phyloP scores from a whole-genome alignment of 1,140 invertebrate genomes.

The Lethocerus indicus region DNA sequence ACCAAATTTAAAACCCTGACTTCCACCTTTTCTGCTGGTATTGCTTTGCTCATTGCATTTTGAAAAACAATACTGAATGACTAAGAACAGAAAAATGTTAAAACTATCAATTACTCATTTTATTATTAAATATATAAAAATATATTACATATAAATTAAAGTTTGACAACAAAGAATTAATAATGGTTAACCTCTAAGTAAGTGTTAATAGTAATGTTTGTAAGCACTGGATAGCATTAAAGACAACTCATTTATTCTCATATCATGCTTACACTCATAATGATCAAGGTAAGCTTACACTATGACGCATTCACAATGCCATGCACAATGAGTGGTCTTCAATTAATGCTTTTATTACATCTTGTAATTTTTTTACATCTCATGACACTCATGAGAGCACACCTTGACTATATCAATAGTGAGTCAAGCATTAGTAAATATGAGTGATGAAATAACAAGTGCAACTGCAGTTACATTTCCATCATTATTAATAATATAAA shows the following conservation, averaged over 20 bases:
- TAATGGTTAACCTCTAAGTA: background rate
- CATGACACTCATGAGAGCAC: no score
- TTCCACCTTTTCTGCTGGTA: slow-evolving; percentile 44
- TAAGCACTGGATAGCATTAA: no score
- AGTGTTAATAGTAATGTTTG: background rate
- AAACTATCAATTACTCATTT: background rate
- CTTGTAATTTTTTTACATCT: no score
- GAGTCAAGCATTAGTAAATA: no score
- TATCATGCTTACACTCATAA: background rate
- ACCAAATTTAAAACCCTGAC: slow-evolving; percentile 63
- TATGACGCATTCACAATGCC: background rate
- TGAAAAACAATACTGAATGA: slow-evolving; percentile 87
- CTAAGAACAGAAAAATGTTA: slow-evolving; percentile 19
- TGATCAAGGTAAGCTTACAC: background rate
- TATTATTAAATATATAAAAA: no score
- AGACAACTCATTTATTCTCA: no score
- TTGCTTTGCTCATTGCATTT: slow-evolving; percentile 60
- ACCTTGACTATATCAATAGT: no score
- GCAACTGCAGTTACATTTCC: background rate
- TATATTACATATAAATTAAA: no score
- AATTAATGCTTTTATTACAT: no score
- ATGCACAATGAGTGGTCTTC: no score
- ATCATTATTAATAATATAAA: background rate
- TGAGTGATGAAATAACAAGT: background rate
- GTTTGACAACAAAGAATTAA: no score